Evolutionary conservation across 2,113 vertebrate species (phyloP).

Genomic region (Ahaetulla prasina): DNA sequence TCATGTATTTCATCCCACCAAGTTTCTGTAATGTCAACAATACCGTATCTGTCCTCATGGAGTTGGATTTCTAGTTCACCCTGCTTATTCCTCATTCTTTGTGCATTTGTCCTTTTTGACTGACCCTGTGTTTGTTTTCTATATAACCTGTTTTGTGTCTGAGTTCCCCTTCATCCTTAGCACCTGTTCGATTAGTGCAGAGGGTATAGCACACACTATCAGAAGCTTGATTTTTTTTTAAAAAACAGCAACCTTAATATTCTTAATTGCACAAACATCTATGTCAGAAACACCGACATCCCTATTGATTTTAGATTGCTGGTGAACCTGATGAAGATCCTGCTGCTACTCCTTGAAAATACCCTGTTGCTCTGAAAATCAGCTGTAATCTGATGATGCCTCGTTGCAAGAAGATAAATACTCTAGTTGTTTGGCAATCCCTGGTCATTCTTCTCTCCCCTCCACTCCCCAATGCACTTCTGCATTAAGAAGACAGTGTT

Average conservation of each 20-base stretch:
- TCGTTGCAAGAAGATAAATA: not conserved
- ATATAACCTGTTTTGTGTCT: not conserved
- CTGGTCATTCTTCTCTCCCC: not conserved
- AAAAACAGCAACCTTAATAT: not conserved
- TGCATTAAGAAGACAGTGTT: not conserved
- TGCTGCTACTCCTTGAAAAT: not conserved
- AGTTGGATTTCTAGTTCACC: not conserved
- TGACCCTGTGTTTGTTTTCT: not conserved
- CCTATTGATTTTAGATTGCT: not conserved
- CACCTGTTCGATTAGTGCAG: not conserved
- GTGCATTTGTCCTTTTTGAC: not conserved
- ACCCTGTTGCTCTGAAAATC: not conserved
- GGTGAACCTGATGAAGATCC: not conserved
- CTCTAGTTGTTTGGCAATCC: not conserved
- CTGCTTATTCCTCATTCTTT: not conserved
- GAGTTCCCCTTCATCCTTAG: not conserved
- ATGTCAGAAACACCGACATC: not conserved
- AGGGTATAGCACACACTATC: not conserved
- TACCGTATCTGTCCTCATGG: not conserved
- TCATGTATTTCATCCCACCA: not conserved
- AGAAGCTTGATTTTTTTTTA: not conserved
- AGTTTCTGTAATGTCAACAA: not conserved
- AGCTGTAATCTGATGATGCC: not conserved
- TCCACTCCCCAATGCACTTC: not conserved
- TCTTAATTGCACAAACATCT: not conserved